Conservation (phyloP, 2,888 invertebrate genomes). For the Mellilla xanthometata region DNA sequence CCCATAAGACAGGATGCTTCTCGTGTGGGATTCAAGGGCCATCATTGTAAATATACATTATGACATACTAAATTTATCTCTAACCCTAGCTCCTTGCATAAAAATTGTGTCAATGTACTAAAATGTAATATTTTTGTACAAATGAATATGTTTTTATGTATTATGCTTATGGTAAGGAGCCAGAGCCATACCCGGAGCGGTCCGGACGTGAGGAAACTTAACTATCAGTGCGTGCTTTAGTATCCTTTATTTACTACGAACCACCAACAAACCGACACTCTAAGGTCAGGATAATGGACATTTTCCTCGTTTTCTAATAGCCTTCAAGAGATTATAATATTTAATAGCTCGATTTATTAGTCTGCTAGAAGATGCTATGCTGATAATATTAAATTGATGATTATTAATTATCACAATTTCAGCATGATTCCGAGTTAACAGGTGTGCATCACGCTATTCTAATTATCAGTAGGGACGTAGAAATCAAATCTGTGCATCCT, state of each 20-base stretch:
- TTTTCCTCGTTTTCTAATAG: slow-evolving; percentile 66
- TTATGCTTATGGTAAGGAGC: no score
- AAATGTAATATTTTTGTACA: no score
- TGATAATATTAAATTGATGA: slow-evolving; percentile 6
- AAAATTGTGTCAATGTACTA: no score
- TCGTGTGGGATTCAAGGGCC: no score
- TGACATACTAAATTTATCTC: no score
- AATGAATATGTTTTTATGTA: no score
- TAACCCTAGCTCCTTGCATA: no score
- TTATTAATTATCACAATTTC: slow-evolving; percentile 5
- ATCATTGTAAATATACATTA: no score
- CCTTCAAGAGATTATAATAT: slow-evolving; percentile 45
- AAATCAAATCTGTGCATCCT: neutral
- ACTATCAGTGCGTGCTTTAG: slow-evolving; percentile 14
- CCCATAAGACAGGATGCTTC: no score
- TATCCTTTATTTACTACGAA: slow-evolving; percentile 38
- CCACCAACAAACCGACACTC: slow-evolving; percentile 35
- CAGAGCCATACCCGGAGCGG: neutral
- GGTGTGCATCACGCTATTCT: slow-evolving; percentile 4
- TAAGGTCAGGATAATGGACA: slow-evolving; percentile 48
- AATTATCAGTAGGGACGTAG: slow-evolving; percentile 1
- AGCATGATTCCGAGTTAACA: slow-evolving; percentile 1
- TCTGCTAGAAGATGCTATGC: slow-evolving; percentile 10
- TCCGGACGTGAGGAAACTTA: slow-evolving; percentile 20
- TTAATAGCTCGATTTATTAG: slow-evolving; percentile 9